Base-by-base conservation (phyloP, 2,113 vertebrate genomes). In the Gymnorhina tibicen region DNA sequence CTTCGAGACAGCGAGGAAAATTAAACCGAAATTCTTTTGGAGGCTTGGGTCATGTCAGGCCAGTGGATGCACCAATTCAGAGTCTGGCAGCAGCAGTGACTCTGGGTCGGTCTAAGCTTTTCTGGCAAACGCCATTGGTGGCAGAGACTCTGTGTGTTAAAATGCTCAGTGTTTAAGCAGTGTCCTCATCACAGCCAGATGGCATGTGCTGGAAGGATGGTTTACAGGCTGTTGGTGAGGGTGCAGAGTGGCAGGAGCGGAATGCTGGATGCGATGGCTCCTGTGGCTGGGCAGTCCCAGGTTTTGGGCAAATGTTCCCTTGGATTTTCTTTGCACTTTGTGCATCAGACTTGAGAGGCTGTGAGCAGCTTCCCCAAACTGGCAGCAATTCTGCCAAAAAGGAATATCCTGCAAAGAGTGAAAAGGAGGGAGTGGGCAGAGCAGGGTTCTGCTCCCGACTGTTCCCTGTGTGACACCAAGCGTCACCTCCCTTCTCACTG, bases 201-300 rank as follows among this genome's bases (percentile, higher is more conserved):
- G 7, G 42, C 56, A 5, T 44, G 41, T 30, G 68, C 46, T 26
- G 58, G 15, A 22, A 56, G 78, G 62, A 7, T 23, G 41, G n/a
- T 42, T 37, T 30, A 3, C 41, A 24, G 76, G 33, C 72, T 68
- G 10, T 21, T 3, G 11, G 32, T 27, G 15, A 13, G 60, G 58
- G 26, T 30, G 58, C 27, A 8, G 11, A 44, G 11, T 3, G 46
- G 78, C 74, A 60, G 66, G 41, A 82, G 49, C 47, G 50, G 78
- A 37, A 5, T 0, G 0, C 44, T 37, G 33, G 4, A 0, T 30
- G 1, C 1, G 0, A 1, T 4, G 52, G 64, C 59, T 80, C 19
- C 69, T 19, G 26, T 16, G 77, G 32, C 64, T 42, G 68, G 32
- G 24, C 39, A 52, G 19, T 13, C 11, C 7, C 16, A 10, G 10